Conservation (phyloP, 1,140 invertebrate genomes). For the Sycobia sp. region DNA sequence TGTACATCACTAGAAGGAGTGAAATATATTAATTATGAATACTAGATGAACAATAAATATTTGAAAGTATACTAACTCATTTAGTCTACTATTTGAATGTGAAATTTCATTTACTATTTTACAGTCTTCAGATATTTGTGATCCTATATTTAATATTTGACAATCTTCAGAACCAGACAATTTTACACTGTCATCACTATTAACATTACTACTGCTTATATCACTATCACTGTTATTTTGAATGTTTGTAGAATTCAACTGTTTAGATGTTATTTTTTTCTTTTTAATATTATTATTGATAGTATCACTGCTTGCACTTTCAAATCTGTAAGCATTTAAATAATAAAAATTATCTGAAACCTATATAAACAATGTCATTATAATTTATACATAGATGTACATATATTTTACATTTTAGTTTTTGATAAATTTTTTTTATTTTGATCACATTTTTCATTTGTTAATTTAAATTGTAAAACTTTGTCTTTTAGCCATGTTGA, state of each 20-base stretch:
- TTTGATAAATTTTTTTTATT: constrained; percentile 14
- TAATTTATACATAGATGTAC: not conserved
- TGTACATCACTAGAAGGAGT: not conserved
- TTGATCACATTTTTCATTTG: constrained; percentile 10
- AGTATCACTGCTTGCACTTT: too few species aligned
- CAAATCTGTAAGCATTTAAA: too few species aligned
- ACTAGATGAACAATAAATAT: not conserved
- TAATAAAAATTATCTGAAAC: too few species aligned
- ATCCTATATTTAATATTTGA: not conserved
- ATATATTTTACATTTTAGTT: constrained; percentile 18
- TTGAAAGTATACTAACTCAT: not conserved
- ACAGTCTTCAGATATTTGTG: not conserved
- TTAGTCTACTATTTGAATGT: not conserved
- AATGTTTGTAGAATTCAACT: not conserved
- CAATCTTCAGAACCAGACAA: not conserved
- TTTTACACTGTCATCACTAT: not conserved
- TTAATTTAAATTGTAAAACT: constrained; percentile 7
- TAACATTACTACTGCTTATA: not conserved
- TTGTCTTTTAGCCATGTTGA: constrained; percentile 26
- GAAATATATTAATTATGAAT: not conserved
- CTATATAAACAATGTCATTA: too few species aligned
- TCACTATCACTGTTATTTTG: not conserved
- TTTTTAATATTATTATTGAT: not conserved
- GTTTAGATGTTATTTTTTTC: not conserved
- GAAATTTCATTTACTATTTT: not conserved